Percentiles rank a stretch among this genome's conserved stretches.
phyloP scores from a whole-genome alignment of 1,140 invertebrate genomes.

The Zaprionus capensis region DNA sequence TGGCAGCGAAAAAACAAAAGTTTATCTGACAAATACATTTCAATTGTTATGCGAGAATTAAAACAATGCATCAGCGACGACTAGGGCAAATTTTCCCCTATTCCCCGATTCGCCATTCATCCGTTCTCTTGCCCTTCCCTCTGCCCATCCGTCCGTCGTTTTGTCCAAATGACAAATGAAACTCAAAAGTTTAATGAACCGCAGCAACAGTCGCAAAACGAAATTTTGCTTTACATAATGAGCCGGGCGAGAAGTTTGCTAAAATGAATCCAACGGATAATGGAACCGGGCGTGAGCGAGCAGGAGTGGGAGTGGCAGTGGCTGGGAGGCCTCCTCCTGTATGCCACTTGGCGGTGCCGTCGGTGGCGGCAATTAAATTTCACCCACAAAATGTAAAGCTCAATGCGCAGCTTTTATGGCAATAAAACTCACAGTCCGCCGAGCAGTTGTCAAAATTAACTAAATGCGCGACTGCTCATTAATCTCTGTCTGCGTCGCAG shows the following conservation, averaged over 20 bases:
- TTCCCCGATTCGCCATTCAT: not conserved
- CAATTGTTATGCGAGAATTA: constrained; percentile 66
- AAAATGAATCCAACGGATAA: constrained; percentile 6
- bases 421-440: constrained; percentile 67
- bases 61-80: constrained; percentile 52
- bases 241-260: constrained; percentile 28
- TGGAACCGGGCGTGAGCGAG: constrained; percentile 21
- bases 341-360: constrained; percentile 8
- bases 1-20: constrained; percentile 65
- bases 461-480: constrained; percentile 76
- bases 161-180: constrained; percentile 68
- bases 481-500: constrained; percentile 67
- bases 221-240: constrained; percentile 63
- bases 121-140: not conserved
- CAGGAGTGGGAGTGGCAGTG: not conserved
- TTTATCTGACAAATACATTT: constrained; percentile 79
- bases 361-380: constrained; percentile 69
- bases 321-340: not conserved
- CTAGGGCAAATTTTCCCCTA: not conserved
- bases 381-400: constrained; percentile 60
- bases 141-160: not conserved
- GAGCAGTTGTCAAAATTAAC: constrained; percentile 79
- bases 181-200: constrained; percentile 79
- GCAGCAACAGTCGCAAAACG: constrained; percentile 70
- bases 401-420: constrained; percentile 54